A percentile compares a stretch with the other conserved stretches of the same genome.
Conservation (phyloP, 1,140 invertebrate genomes). For the Ruditapes philippinarum region DNA sequence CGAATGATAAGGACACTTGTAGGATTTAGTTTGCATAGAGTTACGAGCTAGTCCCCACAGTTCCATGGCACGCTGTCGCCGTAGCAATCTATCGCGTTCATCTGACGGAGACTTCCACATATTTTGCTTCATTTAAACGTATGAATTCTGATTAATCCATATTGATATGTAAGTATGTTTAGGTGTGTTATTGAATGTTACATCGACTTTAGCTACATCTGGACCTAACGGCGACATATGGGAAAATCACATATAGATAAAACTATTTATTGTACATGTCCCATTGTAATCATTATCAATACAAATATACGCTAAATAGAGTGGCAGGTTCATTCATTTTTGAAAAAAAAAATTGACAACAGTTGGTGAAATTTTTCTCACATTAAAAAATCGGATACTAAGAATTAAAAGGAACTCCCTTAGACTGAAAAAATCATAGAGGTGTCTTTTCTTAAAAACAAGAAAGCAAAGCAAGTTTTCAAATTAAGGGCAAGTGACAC, state of each 20-base stretch:
- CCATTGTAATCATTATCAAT: not conserved
- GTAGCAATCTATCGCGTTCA: slow-evolving; percentile 15
- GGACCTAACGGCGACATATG: slow-evolving; percentile 22
- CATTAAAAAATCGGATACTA: no score
- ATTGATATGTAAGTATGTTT: not conserved
- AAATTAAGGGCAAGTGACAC: no score
- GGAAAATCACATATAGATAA: slow-evolving; percentile 6
- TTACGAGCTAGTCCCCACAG: slow-evolving; percentile 56
- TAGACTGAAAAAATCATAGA: no score
- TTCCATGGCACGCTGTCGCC: slow-evolving; percentile 58
- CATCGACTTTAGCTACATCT: not conserved
- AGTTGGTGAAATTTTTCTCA: no score
- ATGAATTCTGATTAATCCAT: slow-evolving; percentile 13
- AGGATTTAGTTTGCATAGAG: slow-evolving; percentile 49
- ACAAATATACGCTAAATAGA: not conserved
- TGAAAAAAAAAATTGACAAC: no score
- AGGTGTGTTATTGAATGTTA: slow-evolving; percentile 37
- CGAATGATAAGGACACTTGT: slow-evolving; percentile 62
- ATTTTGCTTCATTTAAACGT: not conserved
- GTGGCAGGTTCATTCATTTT: no score
- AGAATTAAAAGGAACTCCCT: no score
- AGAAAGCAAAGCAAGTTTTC: no score
- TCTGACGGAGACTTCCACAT: slow-evolving; percentile 33
- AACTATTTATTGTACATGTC: not conserved
- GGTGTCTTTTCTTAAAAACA: no score